Base-by-base conservation (phyloP, 1,140 invertebrate genomes). In the Euschistus heros region DNA sequence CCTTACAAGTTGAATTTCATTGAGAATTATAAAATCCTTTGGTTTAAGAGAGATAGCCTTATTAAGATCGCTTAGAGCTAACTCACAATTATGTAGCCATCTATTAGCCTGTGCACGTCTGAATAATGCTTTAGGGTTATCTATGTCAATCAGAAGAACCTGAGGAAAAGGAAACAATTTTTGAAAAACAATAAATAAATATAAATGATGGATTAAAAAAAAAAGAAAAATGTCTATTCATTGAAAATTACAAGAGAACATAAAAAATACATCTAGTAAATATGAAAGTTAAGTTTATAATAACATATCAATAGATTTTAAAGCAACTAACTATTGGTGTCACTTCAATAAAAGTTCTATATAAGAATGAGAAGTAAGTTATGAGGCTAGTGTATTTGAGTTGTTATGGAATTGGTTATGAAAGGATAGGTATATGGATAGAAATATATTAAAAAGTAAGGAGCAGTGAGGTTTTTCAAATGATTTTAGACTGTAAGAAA, bases 81-180 rank as follows among this genome's bases (percentile, higher is more conserved):
- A 27, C 8, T 64, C 63, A 54, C 26, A 54, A 37, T 64, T 55
- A 24, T 27, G 26, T 8, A 64, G 30, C 26, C 17, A 64, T 18
- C 50, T 52, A 20, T 54, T 44, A 14, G 90, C 89, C 74, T 89
- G 84, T 0, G 84, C 90, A 68, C 87, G 81, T 69, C 91, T 79
- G 74, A 87, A 93, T 30, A 87, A 74, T 0, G 89, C 91, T 77
- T 94, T 94, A 54, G 81, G 82, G 76, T 87, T 89, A 0, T 76
- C 77, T 22, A 80, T 73, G 67, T 90, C 81, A 1, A 82, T 69
- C 55, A 78, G 71, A 63, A 93, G 73, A 52, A 88, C 85, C 86
- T 90, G 71, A 37, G 74, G 73, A 33, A 60, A 61, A 66, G 8
- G 59, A 30, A 64, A 67, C 15, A 22, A 2, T 6, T 37, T 37